Evolutionary conservation across 2,888 invertebrate genomes (phyloP), one percentile per base, ranked within the genome.

Genomic region (Girardia tigrina): DNA sequence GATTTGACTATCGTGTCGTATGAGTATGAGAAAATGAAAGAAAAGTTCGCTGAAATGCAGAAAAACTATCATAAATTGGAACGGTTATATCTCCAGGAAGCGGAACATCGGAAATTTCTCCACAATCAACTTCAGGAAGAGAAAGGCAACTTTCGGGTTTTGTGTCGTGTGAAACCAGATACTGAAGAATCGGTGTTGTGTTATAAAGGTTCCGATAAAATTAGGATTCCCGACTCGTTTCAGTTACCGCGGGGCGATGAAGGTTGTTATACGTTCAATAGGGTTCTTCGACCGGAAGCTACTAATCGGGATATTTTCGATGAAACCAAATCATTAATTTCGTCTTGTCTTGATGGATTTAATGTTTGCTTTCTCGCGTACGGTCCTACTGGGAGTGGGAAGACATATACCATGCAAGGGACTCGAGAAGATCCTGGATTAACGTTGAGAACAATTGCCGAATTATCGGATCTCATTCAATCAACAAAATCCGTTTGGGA

Each of bases 121-220:
- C 73, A 73, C 29, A 73, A 73, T 29, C 73, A 69, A 42, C 29
- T 73, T n/a, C 73, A 73, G 69, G 73, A 73, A 29, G 73, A 28
- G 14, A 28, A 29, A 29, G 73, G 73, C 4, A 73, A 73, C 26
- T 29, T 73, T 73, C 73, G 73, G 4, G 73, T 73, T 73, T 26
- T 73, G 6, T 73, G 73, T 56, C 36, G 73, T 4, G 20, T 27
- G 16, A 29, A 42, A 20, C 73, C 73, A 28, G 42, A 73, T 20
- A 26, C n/a, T 20, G 56, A 73, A 8, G 42, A 27, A 20, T 42
- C 29, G 16, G 4, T n/a, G 23, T 29, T n/a, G 73, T 8, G 27
- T 6, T 72, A 27, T 27, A 72, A 72, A 27, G 27, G 29, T 70
- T 26, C 16, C 26, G 74, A 74, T 69, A 74, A 74, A 69, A 69